Evolutionary conservation across 64 coral and sea anemone species (phyloP).

Genomic region (Pocillopora verrucosa): DNA sequence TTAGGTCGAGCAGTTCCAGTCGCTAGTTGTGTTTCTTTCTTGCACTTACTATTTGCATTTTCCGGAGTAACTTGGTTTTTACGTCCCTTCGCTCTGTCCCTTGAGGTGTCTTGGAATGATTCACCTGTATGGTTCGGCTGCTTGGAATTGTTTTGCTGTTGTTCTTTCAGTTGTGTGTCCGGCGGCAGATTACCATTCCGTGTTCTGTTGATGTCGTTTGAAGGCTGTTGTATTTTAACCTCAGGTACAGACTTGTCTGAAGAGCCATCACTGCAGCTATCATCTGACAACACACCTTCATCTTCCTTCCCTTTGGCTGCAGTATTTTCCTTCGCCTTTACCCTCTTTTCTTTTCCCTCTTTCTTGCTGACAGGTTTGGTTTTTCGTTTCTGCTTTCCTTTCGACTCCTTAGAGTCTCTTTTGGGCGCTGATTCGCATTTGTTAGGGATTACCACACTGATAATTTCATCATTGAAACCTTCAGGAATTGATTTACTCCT

Average conservation of each 20-base stretch:
- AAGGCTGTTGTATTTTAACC: conserved; percentile 47
- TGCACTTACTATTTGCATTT: conserved; percentile 1
- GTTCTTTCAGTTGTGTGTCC: conserved; percentile 31
- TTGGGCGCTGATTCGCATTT: conserved; percentile 11
- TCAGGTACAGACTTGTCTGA: conserved; percentile 67
- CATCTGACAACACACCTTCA: conserved; percentile 62
- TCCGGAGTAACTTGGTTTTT: conserved; percentile 11
- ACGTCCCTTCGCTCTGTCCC: conserved; percentile 17
- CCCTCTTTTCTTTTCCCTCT: conserved; percentile 63
- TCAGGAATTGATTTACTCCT: conserved; percentile 13
- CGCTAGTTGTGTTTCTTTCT: conserved; percentile 40
- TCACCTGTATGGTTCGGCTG: background rate
- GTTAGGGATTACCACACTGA: conserved; percentile 36
- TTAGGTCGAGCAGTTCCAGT: conserved; percentile 7
- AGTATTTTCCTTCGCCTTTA: conserved; percentile 41
- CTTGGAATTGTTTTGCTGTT: background rate
- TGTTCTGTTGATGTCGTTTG: conserved; percentile 61
- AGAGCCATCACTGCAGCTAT: conserved; percentile 73
- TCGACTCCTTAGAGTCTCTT: conserved; percentile 55
- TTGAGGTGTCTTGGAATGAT: background rate
- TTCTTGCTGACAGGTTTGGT: conserved; percentile 59
- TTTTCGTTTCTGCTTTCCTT: conserved; percentile 80
- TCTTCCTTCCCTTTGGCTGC: conserved; percentile 31
- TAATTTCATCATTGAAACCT: conserved; percentile 63
- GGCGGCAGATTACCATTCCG: conserved; percentile 49